These are phyloP conservation scores for Tylochromis polylepis DNA, from an alignment of 2,113 vertebrate genomes.

Conservation along the genomic window DNA sequence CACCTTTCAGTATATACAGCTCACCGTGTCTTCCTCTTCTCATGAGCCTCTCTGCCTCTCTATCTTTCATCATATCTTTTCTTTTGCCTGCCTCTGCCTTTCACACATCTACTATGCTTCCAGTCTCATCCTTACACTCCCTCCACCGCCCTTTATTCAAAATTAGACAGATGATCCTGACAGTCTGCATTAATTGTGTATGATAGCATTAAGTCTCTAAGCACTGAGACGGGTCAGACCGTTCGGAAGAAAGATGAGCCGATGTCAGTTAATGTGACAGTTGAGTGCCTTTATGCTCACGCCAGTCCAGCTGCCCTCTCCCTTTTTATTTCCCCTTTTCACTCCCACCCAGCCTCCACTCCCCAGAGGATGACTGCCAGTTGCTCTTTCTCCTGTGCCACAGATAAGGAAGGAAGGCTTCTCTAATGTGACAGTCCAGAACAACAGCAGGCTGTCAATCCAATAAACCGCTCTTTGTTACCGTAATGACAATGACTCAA, in stretches of 20 bases:
- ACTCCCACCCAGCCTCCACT: constrained; percentile 1
- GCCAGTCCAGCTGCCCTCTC: constrained; percentile 40
- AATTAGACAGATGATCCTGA: constrained; percentile 14
- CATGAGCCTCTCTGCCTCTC: not conserved
- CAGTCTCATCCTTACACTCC: not conserved
- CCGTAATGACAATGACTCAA: constrained; percentile 15
- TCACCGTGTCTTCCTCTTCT: not conserved
- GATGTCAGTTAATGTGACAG: constrained; percentile 49
- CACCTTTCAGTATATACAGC: not conserved
- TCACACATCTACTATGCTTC: not conserved
- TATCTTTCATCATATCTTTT: not conserved
- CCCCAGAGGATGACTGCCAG: constrained; percentile 47
- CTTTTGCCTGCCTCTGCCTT: not conserved
- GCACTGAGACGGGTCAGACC: constrained; percentile 20
- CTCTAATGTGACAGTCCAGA: constrained; percentile 47
- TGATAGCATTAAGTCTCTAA: constrained; percentile 30
- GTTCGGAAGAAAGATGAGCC: constrained; percentile 26
- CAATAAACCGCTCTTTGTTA: constrained; percentile 35
- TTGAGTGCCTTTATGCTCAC: constrained; percentile 8
- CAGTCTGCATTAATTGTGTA: constrained; percentile 53
- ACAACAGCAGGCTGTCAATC: constrained; percentile 32
- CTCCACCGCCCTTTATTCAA: not conserved
- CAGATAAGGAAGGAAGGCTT: constrained; percentile 47
- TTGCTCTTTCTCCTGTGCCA: constrained; percentile 45
- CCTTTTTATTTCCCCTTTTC: not conserved